These are phyloP conservation scores for Brenthis hecate DNA, from an alignment of 2,888 invertebrate species.

Conservation along the genomic window DNA sequence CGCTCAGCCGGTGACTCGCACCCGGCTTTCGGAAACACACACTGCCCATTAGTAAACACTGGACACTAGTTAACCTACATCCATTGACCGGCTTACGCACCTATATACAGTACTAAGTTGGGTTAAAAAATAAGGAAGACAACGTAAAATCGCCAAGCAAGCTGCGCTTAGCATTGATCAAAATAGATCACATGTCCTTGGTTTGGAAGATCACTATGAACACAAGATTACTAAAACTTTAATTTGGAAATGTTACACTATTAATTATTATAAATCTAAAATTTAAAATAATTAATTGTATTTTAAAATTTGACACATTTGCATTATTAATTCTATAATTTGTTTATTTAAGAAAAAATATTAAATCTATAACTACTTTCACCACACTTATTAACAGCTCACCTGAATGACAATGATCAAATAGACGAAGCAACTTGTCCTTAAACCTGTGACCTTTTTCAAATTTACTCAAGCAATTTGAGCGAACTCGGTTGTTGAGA, in stretches of 20 bases:
- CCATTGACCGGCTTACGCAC: conserved; percentile 56
- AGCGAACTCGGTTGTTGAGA: conserved; percentile 37
- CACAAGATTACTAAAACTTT: too few relatives aligned
- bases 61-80: conserved; percentile 76
- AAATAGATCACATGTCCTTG: conserved; percentile 6
- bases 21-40: conserved; percentile 39
- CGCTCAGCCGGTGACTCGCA: conserved; percentile 40
- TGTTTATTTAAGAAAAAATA: too few relatives aligned
- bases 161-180: background rate
- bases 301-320: too few relatives aligned
- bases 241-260: too few relatives aligned
- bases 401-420: conserved; percentile 33
- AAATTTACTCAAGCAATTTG: conserved; percentile 40
- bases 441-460: conserved; percentile 41
- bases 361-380: too few relatives aligned
- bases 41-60: conserved; percentile 60
- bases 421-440: conserved; percentile 41
- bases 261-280: too few relatives aligned
- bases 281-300: too few relatives aligned
- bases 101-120: conserved; percentile 37
- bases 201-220: too few relatives aligned
- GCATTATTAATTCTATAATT: too few relatives aligned
- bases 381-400: conserved; percentile 32
- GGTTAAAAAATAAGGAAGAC: conserved; percentile 36
- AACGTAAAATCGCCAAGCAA: background rate